Conservation (phyloP, 2,113 vertebrate species). For the Eudorcas thomsonii region DNA sequence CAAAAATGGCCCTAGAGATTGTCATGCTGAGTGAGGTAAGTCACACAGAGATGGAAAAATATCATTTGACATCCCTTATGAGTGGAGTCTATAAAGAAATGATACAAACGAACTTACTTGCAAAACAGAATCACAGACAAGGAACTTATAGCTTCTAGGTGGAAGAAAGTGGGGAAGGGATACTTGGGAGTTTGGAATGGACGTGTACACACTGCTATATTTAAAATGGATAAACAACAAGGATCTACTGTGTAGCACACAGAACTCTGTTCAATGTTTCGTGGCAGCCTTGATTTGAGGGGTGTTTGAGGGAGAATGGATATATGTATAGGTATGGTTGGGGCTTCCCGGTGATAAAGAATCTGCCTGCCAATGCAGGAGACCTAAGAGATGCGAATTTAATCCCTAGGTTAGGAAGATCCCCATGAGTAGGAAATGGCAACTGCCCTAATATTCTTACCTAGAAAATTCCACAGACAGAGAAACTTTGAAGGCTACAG, state of each 20-base stretch:
- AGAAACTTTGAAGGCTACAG: neutral
- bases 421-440: neutral
- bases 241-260: neutral
- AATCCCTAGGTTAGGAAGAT: neutral
- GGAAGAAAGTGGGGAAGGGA: neutral
- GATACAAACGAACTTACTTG: neutral
- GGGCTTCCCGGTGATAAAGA: neutral
- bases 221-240: neutral
- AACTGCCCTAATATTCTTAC: neutral
- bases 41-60: neutral
- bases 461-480: neutral
- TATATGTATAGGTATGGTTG: neutral
- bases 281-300: neutral
- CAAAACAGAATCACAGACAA: neutral
- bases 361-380: neutral
- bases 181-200: neutral
- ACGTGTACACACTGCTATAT: neutral
- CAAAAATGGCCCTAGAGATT: neutral
- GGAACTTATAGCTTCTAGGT: neutral
- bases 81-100: neutral
- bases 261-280: neutral
- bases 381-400: neutral
- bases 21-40: neutral
- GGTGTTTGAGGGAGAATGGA: neutral
- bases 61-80: neutral